These are phyloP conservation scores for Suillia variegata DNA, from an alignment of 2,888 invertebrate species.

Conservation along the genomic window DNA sequence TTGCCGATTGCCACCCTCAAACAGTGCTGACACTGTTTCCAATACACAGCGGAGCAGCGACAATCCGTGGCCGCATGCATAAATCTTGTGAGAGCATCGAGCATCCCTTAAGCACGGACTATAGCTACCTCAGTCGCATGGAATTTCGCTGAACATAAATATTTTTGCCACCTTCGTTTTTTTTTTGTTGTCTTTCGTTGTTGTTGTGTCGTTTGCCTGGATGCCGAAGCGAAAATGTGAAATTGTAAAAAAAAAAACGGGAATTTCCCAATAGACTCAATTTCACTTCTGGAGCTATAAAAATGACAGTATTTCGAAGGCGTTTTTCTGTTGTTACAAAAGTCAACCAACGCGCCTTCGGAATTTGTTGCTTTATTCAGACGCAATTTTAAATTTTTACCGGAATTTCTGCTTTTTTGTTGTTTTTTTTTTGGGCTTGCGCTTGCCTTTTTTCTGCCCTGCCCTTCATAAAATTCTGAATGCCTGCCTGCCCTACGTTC, in stretches of 20 bases:
- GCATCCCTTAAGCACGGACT: conserved; percentile 9
- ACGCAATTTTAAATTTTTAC: neutral
- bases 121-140: conserved; percentile 34
- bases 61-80: conserved; percentile 5
- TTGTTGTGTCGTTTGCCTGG: neutral
- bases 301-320: conserved; percentile 8
- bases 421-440: neutral
- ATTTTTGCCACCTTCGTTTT: conserved; percentile 50
- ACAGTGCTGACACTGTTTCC: too few relatives aligned
- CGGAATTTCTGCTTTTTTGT: conserved; percentile 2
- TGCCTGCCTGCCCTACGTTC: conserved; percentile 9
- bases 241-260: conserved; percentile 2
- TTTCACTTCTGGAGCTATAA: conserved; percentile 1
- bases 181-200: too few relatives aligned
- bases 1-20: too few relatives aligned
- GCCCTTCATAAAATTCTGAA: too few relatives aligned
- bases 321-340: neutral
- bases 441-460: neutral
- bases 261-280: conserved; percentile 14
- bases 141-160: conserved; percentile 46
- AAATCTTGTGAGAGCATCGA: conserved; percentile 14
- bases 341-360: neutral
- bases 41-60: too few relatives aligned
- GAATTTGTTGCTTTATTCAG: neutral
- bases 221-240: neutral